Evolutionary conservation across 2,797 vertebrate genomes (phyloP).

Genomic region (Synanceia verrucosa): DNA sequence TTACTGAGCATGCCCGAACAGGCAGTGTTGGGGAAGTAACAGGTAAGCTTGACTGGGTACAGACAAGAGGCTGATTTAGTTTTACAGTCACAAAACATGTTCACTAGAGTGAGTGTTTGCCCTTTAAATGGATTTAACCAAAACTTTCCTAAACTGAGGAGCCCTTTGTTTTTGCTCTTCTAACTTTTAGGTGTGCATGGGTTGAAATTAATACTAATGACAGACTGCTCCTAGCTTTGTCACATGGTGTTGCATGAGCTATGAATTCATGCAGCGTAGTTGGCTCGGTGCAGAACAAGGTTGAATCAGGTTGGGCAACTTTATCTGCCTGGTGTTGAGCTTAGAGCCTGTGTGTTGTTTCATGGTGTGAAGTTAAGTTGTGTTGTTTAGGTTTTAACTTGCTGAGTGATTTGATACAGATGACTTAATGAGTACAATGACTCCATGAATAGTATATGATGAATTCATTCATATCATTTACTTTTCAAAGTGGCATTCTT

Average conservation of each 20-base stretch:
- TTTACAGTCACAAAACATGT: neutral
- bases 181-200: neutral
- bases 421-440: neutral
- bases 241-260: neutral
- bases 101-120: neutral
- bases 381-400: neutral
- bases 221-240: neutral
- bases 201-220: neutral
- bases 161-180: neutral
- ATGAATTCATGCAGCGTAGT: neutral
- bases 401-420: neutral
- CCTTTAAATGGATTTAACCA: neutral
- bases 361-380: neutral
- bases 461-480: too few relatives aligned
- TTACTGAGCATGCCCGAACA: conserved; percentile 59
- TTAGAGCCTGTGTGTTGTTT: neutral
- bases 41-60: neutral
- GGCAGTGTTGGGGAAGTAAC: conserved; percentile 17
- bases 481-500: too few relatives aligned
- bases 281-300: neutral
- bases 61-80: conserved; percentile 3
- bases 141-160: neutral
- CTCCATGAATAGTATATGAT: too few relatives aligned
- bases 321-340: neutral
- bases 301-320: conserved; percentile 43